These are phyloP conservation scores for Sturmia bella DNA, from an alignment of 2,888 invertebrate genomes.

Conservation along the genomic window DNA sequence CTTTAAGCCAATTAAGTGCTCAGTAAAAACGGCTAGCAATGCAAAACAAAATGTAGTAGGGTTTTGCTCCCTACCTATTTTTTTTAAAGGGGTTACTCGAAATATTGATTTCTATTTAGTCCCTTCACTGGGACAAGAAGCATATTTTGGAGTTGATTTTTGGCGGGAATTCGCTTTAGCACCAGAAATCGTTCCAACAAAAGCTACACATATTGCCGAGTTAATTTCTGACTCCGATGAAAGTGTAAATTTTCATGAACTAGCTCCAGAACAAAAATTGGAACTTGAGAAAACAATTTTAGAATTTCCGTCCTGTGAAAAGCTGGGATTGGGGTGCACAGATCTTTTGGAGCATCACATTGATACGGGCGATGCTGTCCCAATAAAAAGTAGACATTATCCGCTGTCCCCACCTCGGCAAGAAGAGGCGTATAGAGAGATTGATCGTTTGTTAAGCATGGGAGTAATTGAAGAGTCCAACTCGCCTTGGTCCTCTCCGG, in stretches of 20 bases:
- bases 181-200: neutral
- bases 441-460: neutral
- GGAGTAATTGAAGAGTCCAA: constrained; percentile 17
- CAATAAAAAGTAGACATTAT: constrained; percentile 5
- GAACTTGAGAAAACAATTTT: neutral
- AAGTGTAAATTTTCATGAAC: neutral
- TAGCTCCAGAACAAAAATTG: neutral
- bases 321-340: neutral
- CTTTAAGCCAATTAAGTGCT: neutral
- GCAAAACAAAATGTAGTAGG: neutral
- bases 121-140: neutral
- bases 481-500: constrained; percentile 3
- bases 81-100: neutral
- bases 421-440: neutral
- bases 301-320: constrained; percentile 2
- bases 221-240: neutral
- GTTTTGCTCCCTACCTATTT: neutral
- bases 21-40: neutral
- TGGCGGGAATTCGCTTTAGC: neutral
- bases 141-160: constrained; percentile 1
- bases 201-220: neutral
- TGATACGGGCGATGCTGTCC: neutral
- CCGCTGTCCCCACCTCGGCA: neutral
- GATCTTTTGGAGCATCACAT: neutral
- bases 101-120: neutral